Base-by-base conservation (phyloP, 1,140 invertebrate species). In the Drosophila sproati region DNA sequence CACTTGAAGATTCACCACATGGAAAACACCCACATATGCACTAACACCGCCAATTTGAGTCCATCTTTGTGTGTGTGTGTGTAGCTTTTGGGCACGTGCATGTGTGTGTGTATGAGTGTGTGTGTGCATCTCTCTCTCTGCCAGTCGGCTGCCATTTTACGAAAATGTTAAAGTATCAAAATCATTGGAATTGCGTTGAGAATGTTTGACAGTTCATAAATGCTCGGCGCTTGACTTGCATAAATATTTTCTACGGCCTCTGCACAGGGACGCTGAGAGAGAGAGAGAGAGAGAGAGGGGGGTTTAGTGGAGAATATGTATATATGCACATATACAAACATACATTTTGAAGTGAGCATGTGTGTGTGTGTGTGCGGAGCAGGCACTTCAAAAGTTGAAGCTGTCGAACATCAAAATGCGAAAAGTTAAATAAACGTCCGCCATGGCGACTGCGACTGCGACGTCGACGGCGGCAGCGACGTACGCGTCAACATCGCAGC, bases 101-200 rank as follows among this genome's bases (percentile, higher is more conserved):
- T 69, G 12, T 62, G 10, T 56, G 32, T 39, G 28, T 68, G 57
- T 48, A n/a, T 52, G 37, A 51, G 28, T 54, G 43, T 60, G 54
- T 62, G 35, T 59, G 51, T 64, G 7, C 32, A 43, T 45, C 35
- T 31, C 6, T 20, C 35, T 5, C 52, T 51, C 52, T 31, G 50
- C 47, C 68, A 75, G 75, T 78, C 81, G 80, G 78, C 75, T 78
- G 86, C 71, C 85, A 89, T 89, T 88, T 91, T 91, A 77, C 78
- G 80, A 91, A 91, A 91, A 91, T 91, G 88, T 91, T 91, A 88
- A 91, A 91, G 88, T 91, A 91, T 91, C 88, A 91, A 91, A 91
- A 91, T 91, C 88, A 91, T 91, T 91, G 88, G 78, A 91, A 91
- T 91, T 91, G 88, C 88, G 88, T 85, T 91, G 88, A 91, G 88